Conservation (phyloP, 1,140 invertebrate species). For the Cyclina sinensis region DNA sequence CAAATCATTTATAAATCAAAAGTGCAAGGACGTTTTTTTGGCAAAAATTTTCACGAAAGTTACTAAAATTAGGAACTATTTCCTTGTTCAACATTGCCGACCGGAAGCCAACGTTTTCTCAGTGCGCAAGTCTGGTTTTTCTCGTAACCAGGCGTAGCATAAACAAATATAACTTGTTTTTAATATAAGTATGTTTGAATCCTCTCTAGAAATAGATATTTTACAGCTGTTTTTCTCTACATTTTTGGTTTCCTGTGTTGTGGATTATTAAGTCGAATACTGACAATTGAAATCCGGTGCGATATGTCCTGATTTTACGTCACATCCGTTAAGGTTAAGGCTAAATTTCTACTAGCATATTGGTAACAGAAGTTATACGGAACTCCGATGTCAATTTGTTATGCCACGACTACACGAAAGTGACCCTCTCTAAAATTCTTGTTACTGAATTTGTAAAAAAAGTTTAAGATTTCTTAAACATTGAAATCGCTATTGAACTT, state of each 20-base stretch:
- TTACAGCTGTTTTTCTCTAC: too few species aligned
- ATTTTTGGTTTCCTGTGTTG: too few species aligned
- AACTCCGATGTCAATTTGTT: too few species aligned
- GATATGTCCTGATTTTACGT: slow-evolving; percentile 42
- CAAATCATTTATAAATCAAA: neutral
- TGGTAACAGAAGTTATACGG: too few species aligned
- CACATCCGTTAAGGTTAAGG: neutral
- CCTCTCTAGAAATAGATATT: too few species aligned
- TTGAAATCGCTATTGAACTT: too few species aligned
- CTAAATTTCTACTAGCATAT: too few species aligned
- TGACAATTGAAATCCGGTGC: neutral
- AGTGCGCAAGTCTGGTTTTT: slow-evolving; percentile 36
- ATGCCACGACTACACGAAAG: too few species aligned
- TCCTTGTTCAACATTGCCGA: slow-evolving; percentile 3
- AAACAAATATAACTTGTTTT: slow-evolving; percentile 9
- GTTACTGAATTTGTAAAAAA: too few species aligned
- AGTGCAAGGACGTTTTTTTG: neutral
- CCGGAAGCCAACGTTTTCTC: neutral
- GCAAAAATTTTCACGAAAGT: neutral
- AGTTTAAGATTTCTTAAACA: too few species aligned
- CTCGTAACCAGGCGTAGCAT: slow-evolving; percentile 47
- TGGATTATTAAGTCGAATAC: neutral
- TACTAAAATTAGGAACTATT: slow-evolving; percentile 21
- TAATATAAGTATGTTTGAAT: too few species aligned
- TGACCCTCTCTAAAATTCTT: too few species aligned